Evolutionary conservation across 64 coral and sea anemone genomes (phyloP).

Genomic region (Catalaphyllia jardinei): DNA sequence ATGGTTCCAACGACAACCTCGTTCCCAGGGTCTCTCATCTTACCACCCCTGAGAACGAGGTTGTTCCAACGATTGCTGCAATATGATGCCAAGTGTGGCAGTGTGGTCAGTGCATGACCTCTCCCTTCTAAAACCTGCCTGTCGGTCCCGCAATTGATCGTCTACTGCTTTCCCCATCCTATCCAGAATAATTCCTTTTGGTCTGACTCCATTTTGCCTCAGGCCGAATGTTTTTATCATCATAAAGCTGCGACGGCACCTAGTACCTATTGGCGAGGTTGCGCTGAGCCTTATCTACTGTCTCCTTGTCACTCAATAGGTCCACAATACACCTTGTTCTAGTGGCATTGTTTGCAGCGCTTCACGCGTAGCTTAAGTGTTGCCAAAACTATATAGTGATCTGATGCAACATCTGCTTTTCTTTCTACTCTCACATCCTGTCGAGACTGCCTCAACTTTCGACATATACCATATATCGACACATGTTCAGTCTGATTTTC

Average conservation of each 20-base stretch:
- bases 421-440: slow-evolving; percentile 32
- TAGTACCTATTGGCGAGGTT: slow-evolving; percentile 2
- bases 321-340: not conserved
- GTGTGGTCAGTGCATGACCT: not conserved
- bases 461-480: slow-evolving; percentile 3
- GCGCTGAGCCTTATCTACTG: not conserved
- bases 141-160: not conserved
- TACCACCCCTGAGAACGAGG: not conserved
- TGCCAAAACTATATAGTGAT: slow-evolving; percentile 5
- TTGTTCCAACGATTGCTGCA: not conserved
- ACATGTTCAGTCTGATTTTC: slow-evolving; percentile 42
- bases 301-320: not conserved
- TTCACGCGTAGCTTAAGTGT: slow-evolving; percentile 14
- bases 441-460: slow-evolving; percentile 25
- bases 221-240: not conserved
- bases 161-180: slow-evolving; percentile 1
- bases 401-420: not conserved
- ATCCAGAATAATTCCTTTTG: not conserved
- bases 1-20: slow-evolving; percentile 12
- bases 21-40: slow-evolving; percentile 13
- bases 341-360: not conserved
- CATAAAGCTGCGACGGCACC: not conserved
- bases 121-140: not conserved
- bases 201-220: slow-evolving; percentile 3
- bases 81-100: not conserved